Base-by-base conservation (phyloP, 2,113 vertebrate species). In the Macquaria ambigua region DNA sequence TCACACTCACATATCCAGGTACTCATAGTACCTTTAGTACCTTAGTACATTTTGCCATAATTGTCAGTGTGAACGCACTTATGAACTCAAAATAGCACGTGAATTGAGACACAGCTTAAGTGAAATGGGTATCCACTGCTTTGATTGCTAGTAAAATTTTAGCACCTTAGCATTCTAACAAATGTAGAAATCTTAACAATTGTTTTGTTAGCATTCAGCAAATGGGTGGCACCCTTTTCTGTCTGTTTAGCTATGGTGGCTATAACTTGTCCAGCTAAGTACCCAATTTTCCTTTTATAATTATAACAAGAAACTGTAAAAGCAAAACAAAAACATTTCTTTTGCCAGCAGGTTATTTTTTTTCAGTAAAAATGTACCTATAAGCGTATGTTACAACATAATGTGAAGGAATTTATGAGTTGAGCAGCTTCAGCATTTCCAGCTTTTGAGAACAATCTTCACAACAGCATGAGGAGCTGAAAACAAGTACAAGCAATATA, bases 391-490 rank as follows among this genome's bases (percentile, higher is more conserved):
- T 23, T 16, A 46, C 8, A n/a, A 41, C 6, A 12, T n/a, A 43
- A 10, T 2, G 12, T 63, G 10, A 70, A 4, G 20, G 3, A n/a
- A 31, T 79, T 12, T 21, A 72, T n/a, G 20, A 56, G 15, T 1
- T 62, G 6, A 50, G 16, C 23, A 39, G 8, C 16, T 15, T 50
- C 14, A 67, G n/a, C 6, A 25, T 55, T 72, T 74, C 6, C 15
- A 69, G 28, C 37, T 79, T 82, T 67, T 16, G 3, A 62, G 59
- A 75, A 6, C 21, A 75, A 61, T 66, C 12, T 52, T 77, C 59
- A 64, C 5, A 53, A 55, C 41, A 76, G 61, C 16, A 48, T 0
- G 12, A 71, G 55, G 48, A 58, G 31, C 25, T 10, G 6, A 50
- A 64, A 74, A 18, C 3, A 74, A 43, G 16, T 7, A n/a, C 41